Conservation (phyloP, 2,797 vertebrate genomes). For the Bufotes viridis region DNA sequence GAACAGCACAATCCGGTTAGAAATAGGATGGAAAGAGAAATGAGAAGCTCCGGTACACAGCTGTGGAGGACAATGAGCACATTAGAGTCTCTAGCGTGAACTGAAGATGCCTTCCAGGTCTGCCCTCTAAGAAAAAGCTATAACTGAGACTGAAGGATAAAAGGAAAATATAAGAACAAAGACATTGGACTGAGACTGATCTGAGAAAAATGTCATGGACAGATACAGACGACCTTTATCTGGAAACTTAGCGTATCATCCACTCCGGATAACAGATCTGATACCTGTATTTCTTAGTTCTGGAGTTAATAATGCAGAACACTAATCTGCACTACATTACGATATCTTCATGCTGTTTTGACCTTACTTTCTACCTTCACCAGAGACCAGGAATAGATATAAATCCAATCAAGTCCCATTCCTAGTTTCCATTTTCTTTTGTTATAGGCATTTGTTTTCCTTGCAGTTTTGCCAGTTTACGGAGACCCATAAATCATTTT, state of each 20-base stretch:
- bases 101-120: too few relatives aligned
- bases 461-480: slow-evolving; percentile 42
- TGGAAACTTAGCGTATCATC: neutral
- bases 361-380: neutral
- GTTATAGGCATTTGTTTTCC: slow-evolving; percentile 32
- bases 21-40: too few relatives aligned
- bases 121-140: too few relatives aligned
- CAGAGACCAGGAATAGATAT: slow-evolving; percentile 21
- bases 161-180: too few relatives aligned
- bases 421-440: slow-evolving; percentile 26
- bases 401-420: neutral
- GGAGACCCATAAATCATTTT: slow-evolving; percentile 51
- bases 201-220: too few relatives aligned
- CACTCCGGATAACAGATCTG: neutral
- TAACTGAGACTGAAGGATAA: too few relatives aligned
- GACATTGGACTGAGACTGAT: too few relatives aligned
- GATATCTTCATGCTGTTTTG: neutral
- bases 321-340: neutral
- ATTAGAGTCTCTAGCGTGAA: too few relatives aligned
- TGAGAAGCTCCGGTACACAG: too few relatives aligned
- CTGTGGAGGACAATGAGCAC: too few relatives aligned
- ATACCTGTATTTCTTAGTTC: neutral
- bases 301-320: neutral
- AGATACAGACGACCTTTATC: too few relatives aligned
- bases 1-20: too few relatives aligned